Evolutionary conservation across 2,888 invertebrate genomes (phyloP).

Genomic region (Carabus problematicus): DNA sequence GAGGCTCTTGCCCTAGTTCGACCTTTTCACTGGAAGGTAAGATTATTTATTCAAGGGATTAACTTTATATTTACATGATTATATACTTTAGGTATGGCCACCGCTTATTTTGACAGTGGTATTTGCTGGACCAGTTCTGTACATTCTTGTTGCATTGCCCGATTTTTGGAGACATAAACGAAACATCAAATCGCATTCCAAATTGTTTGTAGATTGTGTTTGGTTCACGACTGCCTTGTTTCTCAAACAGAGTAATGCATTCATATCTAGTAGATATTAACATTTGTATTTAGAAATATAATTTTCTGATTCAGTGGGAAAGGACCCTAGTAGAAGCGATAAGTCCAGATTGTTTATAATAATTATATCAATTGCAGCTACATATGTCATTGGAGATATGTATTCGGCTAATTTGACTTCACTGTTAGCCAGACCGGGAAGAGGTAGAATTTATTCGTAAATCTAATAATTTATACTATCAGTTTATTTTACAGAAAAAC

Average conservation of each 20-base stretch:
- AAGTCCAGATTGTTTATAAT: slow-evolving; percentile 74
- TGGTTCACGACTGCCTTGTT: slow-evolving; percentile 78
- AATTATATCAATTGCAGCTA: slow-evolving; percentile 75
- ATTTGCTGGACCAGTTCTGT: slow-evolving; percentile 73
- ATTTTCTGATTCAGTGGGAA: slow-evolving; percentile 59
- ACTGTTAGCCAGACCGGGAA: slow-evolving; percentile 73
- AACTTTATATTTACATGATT: slow-evolving; percentile 5
- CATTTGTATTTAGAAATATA: slow-evolving; percentile 1
- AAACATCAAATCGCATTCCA: slow-evolving; percentile 53
- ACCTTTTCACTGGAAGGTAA: slow-evolving; percentile 75
- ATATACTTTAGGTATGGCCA: slow-evolving; percentile 71
- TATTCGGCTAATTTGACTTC: slow-evolving; percentile 81
- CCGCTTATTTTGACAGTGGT: slow-evolving; percentile 70
- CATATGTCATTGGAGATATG: slow-evolving; percentile 80
- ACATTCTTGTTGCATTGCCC: slow-evolving; percentile 71
- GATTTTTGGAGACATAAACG: slow-evolving; percentile 63
- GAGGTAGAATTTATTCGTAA: slow-evolving; percentile 54
- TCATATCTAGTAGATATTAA: slow-evolving; percentile 20
- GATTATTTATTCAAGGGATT: slow-evolving; percentile 26
- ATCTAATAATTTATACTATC: neutral
- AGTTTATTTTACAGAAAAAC: slow-evolving; percentile 62
- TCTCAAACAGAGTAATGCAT: slow-evolving; percentile 70
- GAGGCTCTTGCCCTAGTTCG: slow-evolving; percentile 77
- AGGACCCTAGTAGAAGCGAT: slow-evolving; percentile 68
- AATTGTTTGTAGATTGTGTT: slow-evolving; percentile 67